These are phyloP conservation scores for Crocuta crocuta DNA, from an alignment of 2,113 vertebrate genomes.

Conservation along the genomic window DNA sequence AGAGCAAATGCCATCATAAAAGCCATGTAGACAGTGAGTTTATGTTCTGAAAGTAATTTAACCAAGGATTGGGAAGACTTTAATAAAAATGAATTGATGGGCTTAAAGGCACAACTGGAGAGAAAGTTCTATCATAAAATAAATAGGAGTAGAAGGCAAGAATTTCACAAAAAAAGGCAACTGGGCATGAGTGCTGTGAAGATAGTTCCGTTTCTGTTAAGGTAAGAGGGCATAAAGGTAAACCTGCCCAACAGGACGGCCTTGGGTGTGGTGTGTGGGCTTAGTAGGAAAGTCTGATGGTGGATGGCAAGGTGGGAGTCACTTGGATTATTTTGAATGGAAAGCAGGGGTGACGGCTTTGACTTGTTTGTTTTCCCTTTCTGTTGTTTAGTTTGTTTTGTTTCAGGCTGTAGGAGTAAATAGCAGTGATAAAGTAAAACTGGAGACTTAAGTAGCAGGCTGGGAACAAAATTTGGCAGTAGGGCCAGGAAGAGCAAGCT, in stretches of 20 bases:
- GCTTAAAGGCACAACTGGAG: not conserved
- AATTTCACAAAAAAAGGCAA: not conserved
- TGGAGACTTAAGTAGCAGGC: not conserved
- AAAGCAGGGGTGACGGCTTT: not conserved
- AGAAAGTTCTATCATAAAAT: not conserved
- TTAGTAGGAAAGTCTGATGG: not conserved
- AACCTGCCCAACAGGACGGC: not conserved
- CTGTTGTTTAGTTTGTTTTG: not conserved
- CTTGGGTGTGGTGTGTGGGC: not conserved
- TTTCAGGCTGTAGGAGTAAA: not conserved
- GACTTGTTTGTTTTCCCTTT: not conserved
- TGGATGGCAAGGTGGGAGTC: not conserved
- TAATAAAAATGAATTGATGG: not conserved
- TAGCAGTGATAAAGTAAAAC: not conserved
- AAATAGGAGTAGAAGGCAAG: not conserved
- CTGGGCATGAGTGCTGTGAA: not conserved
- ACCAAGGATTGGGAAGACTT: not conserved
- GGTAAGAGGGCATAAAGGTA: not conserved
- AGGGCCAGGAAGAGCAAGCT: not conserved
- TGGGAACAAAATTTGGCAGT: not conserved
- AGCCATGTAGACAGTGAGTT: not conserved
- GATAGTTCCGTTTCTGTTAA: not conserved
- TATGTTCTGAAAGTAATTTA: not conserved
- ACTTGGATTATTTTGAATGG: not conserved
- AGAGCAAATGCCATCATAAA: not conserved